Percentiles rank a stretch among this genome's conserved stretches.
Evolutionary conservation across 2,113 vertebrate genomes (phyloP).

Genomic region (Platichthys flesus): DNA sequence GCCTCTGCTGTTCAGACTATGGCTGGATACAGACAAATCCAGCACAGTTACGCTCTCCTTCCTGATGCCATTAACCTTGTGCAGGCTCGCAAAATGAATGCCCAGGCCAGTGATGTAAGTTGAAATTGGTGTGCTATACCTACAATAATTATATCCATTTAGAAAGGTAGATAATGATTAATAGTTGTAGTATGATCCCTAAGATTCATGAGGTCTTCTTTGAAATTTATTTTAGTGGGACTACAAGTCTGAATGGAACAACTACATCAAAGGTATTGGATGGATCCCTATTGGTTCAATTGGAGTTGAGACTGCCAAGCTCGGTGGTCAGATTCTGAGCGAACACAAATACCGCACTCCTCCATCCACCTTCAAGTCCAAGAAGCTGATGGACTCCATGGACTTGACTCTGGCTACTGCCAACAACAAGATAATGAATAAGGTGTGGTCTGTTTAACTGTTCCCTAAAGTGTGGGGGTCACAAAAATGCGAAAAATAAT

Average conservation of each 20-base stretch:
- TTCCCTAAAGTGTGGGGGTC: not conserved
- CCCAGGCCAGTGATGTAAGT: conserved; percentile 87
- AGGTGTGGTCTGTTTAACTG: conserved; percentile 77
- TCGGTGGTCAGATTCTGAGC: conserved; percentile 89
- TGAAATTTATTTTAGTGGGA: conserved; percentile 53
- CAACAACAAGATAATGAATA: conserved; percentile 94
- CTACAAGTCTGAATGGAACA: conserved; percentile 94
- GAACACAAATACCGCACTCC: conserved; percentile 92
- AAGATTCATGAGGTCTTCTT: not conserved
- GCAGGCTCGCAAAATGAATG: conserved; percentile 79
- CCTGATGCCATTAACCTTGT: conserved; percentile 53
- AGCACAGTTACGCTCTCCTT: conserved; percentile 45
- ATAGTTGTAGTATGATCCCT: too few relatives aligned
- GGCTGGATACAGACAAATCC: conserved; percentile 57
- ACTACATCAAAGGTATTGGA: conserved; percentile 87
- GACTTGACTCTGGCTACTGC: conserved; percentile 89
- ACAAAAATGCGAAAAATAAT: not conserved
- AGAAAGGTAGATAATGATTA: too few relatives aligned
- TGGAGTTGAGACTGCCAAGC: conserved; percentile 90
- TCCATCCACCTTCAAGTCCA: conserved; percentile 89
- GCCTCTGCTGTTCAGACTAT: conserved; percentile 81
- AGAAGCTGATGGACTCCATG: conserved; percentile 92
- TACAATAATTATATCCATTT: too few relatives aligned
- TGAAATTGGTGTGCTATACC: too few relatives aligned
- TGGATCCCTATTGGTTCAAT: conserved; percentile 94